Percentiles rank a stretch among this genome's conserved stretches.
phyloP scores from a whole-genome alignment of 1,140 invertebrate species.

The Cheumatopsyche charites region DNA sequence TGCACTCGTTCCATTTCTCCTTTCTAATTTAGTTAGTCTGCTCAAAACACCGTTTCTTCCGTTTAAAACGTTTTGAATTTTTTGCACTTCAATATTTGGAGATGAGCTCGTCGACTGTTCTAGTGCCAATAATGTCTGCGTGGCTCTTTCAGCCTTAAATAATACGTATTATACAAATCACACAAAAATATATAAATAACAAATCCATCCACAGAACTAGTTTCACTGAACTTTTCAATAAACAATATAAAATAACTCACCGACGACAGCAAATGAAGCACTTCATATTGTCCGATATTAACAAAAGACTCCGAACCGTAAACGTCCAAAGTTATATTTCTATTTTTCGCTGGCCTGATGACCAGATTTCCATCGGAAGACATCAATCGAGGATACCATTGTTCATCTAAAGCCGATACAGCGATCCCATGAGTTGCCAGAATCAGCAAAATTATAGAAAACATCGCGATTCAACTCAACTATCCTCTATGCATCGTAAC shows the following conservation, averaged over 20 bases:
- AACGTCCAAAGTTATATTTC: conserved; percentile 33
- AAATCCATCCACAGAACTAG: too few species aligned
- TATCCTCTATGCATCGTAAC: too few species aligned
- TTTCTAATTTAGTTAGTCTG: background rate
- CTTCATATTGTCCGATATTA: conserved; percentile 33
- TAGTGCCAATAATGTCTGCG: background rate
- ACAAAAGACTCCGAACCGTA: conserved; percentile 29
- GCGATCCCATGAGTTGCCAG: too few species aligned
- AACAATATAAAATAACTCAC: conserved; percentile 17
- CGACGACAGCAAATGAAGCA: conserved; percentile 6
- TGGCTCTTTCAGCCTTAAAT: background rate
- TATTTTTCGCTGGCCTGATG: conserved; percentile 33
- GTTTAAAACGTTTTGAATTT: background rate
- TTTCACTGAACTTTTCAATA: too few species aligned
- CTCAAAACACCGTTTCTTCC: background rate
- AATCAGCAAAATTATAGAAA: too few species aligned
- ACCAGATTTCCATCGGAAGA: conserved; percentile 38
- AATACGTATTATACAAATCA: background rate
- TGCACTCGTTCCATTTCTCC: background rate
- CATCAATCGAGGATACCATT: conserved; percentile 19
- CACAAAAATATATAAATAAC: conserved; percentile 6
- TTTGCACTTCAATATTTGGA: background rate
- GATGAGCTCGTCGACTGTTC: background rate
- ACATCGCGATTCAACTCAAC: too few species aligned
- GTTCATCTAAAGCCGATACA: background rate